These are phyloP conservation scores for Athene noctua DNA, from an alignment of 2,113 vertebrate species.

Conservation along the genomic window DNA sequence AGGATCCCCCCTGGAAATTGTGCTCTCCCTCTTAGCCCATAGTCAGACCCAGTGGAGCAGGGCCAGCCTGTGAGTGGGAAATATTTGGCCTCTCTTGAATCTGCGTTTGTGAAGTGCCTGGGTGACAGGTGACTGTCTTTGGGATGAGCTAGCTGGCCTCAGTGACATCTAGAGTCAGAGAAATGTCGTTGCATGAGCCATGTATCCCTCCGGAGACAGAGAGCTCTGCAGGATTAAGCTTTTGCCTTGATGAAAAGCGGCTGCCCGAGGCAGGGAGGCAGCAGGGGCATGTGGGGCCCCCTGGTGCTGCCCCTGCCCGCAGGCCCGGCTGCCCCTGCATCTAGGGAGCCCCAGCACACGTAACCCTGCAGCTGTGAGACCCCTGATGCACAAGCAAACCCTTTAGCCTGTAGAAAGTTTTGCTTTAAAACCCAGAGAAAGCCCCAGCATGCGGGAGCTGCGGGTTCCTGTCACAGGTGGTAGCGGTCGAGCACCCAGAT, in stretches of 20 bases:
- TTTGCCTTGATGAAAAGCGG: neutral
- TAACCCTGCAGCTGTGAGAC: neutral
- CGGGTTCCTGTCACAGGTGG: neutral
- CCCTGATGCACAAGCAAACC: no score
- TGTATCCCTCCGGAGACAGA: neutral
- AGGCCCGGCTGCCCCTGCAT: neutral
- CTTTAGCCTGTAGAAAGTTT: neutral
- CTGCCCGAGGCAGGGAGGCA: rapidly evolving
- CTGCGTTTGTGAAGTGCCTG: neutral
- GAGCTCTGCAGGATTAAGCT: neutral
- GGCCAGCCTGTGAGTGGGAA: neutral
- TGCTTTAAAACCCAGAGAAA: neutral
- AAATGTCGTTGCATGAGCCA: neutral
- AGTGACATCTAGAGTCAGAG: neutral
- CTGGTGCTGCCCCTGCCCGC: neutral
- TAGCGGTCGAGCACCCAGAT: neutral
- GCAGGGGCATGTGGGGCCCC: neutral
- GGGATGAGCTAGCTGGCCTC: neutral
- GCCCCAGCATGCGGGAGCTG: neutral
- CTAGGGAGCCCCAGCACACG: neutral
- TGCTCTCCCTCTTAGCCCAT: neutral
- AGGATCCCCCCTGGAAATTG: neutral
- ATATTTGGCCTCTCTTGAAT: neutral
- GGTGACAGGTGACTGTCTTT: neutral
- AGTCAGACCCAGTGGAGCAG: neutral